Percentiles rank a stretch among this genome's conserved stretches.
Conservation (phyloP, 2,888 invertebrate species). For the Agriopis aurantiaria region DNA sequence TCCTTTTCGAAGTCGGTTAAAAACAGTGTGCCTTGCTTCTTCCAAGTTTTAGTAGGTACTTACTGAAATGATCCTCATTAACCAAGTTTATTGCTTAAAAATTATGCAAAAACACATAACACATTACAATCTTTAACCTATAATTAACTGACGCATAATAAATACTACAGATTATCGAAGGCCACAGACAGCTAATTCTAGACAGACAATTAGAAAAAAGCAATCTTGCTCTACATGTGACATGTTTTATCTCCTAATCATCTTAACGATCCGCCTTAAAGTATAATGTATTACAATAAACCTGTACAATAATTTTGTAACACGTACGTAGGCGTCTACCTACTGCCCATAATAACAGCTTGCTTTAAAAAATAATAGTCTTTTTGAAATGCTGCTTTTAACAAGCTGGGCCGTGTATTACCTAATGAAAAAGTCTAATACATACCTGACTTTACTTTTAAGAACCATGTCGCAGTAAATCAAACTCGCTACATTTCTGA, state of each 20-base stretch:
- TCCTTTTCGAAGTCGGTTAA: no score
- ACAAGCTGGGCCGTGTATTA: slow-evolving; percentile 26
- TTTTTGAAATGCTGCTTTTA: slow-evolving; percentile 25
- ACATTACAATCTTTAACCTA: no score
- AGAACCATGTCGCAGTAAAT: slow-evolving; percentile 11
- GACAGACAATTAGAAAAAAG: slow-evolving; percentile 11
- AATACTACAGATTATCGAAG: no score
- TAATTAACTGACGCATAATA: no score
- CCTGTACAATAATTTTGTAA: slow-evolving; percentile 16
- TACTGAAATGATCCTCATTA: no score
- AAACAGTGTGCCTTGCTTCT: no score
- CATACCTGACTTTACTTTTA: not conserved
- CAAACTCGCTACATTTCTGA: not conserved
- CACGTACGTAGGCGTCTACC: slow-evolving; percentile 25
- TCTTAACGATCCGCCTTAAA: slow-evolving; percentile 12
- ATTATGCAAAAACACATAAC: no score
- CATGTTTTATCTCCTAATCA: slow-evolving; percentile 25
- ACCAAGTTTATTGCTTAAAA: no score
- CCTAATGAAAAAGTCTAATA: slow-evolving; percentile 29
- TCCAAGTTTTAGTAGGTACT: no score
- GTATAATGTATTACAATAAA: slow-evolving; percentile 16
- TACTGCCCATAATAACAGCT: slow-evolving; percentile 27
- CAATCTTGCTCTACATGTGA: slow-evolving; percentile 13
- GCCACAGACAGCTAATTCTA: slow-evolving; percentile 2
- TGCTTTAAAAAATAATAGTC: slow-evolving; percentile 27